Base-by-base conservation (phyloP, 1,140 invertebrate genomes). In the Chrysoperla carnea region DNA sequence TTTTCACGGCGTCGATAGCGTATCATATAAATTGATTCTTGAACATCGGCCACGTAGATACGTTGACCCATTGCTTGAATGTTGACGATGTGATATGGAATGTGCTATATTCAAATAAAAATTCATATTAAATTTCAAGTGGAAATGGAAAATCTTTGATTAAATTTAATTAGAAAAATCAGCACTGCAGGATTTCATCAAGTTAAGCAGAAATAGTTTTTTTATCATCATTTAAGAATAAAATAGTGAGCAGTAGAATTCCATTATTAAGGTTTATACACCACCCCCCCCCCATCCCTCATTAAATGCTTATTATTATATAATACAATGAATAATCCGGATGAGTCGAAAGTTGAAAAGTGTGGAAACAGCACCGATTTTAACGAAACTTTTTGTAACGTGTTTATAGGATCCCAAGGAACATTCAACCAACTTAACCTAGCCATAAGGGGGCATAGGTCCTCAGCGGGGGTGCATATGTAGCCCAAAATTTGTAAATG, bases 21-120 rank as follows among this genome's bases (percentile, higher is more conserved):
- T 0, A 99, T 74, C 58, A 93, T 96, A 57, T 93, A 94, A 9
- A 99, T 84, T 28, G 91, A 95, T 58, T 99, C 95, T 60, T 99
- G 93, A 0, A 97, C 82, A 62, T 99, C 96, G 0, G 84, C 80
- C 0, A 94, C 94, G 54, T 87, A 90, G 27, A 99, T 85, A 39
- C 96, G 73, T 55, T 92, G 83, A 1, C 94, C 92, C 52, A 93
- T 81, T 0, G 89, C 81, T 58, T 93, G 84, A 41, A 99, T 92
- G 45, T 84, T 84, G 0, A 91, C 81, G 43, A 99, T 89, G 39
- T 84, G 75, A 58, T 97, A 92, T 9, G 94, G 92, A 63, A 99
- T 84, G 64, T 96, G 91, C 76, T 84, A 60, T 40, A 68, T n/a
- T n/a, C 59, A 42, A 39, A 39, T 11, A 43, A 41, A 46, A 41